Evolutionary conservation across 2,113 vertebrate genomes (phyloP).

Genomic region (Trinectes maculatus): DNA sequence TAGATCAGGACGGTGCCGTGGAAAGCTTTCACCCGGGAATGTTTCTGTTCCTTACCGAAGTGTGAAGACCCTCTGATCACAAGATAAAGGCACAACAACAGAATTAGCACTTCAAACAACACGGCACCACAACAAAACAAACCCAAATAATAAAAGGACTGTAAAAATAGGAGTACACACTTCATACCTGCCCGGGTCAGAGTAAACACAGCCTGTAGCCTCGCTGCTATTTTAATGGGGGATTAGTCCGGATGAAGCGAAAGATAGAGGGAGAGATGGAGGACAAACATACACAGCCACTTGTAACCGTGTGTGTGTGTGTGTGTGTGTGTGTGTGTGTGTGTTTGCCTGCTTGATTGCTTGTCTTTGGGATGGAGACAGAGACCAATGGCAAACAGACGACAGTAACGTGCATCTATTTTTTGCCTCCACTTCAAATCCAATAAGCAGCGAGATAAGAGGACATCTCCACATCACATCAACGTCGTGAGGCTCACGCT

Average conservation of each 20-base stretch:
- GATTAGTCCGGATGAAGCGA: constrained; percentile 57
- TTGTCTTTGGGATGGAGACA: constrained; percentile 44
- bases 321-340: constrained; percentile 19
- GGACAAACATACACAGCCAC: constrained; percentile 57
- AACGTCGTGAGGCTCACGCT: too few species aligned
- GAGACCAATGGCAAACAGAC: not conserved
- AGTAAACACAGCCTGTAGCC: constrained; percentile 61
- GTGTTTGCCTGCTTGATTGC: constrained; percentile 64
- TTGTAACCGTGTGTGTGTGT: constrained; percentile 24
- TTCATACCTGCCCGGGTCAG: constrained; percentile 63
- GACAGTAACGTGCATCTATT: constrained; percentile 22
- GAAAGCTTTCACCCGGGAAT: constrained; percentile 54
- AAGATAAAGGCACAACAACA: constrained; percentile 71
- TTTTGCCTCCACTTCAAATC: constrained; percentile 21
- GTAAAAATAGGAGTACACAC: constrained; percentile 37
- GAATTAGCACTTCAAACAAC: constrained; percentile 76
- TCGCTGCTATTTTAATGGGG: constrained; percentile 61
- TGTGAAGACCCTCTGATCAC: constrained; percentile 68
- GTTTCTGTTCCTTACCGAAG: constrained; percentile 52
- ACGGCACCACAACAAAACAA: constrained; percentile 14
- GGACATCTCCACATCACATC: not conserved
- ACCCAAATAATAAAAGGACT: not conserved
- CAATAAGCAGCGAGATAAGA: constrained; percentile 20
- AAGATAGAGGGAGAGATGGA: constrained; percentile 25
- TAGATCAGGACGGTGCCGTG: constrained; percentile 36